A percentile compares a stretch with the other conserved stretches of the same genome.
These are phyloP conservation scores for Oegoconia quadripuncta DNA, from an alignment of 2,888 invertebrate species.

Conservation along the genomic window DNA sequence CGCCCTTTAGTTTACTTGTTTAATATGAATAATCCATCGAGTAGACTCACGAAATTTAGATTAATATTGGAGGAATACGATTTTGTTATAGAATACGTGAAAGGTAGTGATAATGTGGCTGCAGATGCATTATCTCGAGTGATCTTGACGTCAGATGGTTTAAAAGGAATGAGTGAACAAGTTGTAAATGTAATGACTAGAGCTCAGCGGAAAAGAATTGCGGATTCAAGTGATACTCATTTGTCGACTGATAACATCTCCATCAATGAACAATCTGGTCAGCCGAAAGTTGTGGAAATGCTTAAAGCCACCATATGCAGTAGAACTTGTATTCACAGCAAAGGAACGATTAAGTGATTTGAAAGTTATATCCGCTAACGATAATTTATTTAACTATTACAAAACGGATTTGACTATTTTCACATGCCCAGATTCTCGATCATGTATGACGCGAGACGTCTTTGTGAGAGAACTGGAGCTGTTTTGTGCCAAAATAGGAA, in stretches of 20 bases:
- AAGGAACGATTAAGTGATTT: too few species aligned
- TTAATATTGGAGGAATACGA: conserved; percentile 19
- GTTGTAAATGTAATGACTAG: conserved; percentile 11
- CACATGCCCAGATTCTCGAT: conserved; percentile 11
- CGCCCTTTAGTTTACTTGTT: not conserved
- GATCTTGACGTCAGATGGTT: conserved; percentile 10
- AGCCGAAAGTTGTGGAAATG: conserved; percentile 20
- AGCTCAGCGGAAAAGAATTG: not conserved
- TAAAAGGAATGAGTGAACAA: conserved; percentile 13
- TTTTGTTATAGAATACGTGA: conserved; percentile 15
- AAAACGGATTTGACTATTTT: too few species aligned
- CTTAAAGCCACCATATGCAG: conserved; percentile 7
- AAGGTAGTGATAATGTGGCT: conserved; percentile 13
- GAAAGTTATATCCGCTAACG: not conserved
- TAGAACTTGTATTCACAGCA: too few species aligned
- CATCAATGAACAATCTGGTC: conserved; percentile 17
- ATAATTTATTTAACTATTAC: too few species aligned
- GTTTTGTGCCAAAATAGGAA: conserved; percentile 12
- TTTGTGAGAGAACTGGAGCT: conserved; percentile 14
- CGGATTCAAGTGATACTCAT: not conserved
- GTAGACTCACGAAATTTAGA: conserved; percentile 19
- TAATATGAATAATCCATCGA: conserved; percentile 15
- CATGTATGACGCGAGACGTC: conserved; percentile 11
- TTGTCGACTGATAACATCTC: not conserved
- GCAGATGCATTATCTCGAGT: conserved; percentile 21